phyloP scores from a whole-genome alignment of 2,113 vertebrate genomes.

The Charadrius vociferus region DNA sequence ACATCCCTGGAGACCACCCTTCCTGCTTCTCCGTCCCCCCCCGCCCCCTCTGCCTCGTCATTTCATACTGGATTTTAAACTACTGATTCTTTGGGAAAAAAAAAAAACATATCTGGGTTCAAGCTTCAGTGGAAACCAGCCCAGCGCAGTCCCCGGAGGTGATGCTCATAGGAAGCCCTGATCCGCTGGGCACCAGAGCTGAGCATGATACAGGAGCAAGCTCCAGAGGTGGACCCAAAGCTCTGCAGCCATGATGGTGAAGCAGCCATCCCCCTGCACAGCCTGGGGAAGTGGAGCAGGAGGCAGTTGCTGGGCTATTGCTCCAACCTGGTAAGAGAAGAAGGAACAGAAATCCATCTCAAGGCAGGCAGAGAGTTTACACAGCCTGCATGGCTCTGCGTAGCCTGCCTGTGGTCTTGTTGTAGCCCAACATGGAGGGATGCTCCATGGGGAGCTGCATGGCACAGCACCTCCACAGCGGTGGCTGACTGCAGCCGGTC shows the following conservation, averaged over 20 bases:
- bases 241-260: background rate
- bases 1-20: background rate
- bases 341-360: background rate
- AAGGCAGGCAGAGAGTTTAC: background rate
- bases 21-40: background rate
- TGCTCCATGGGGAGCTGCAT: too few relatives aligned
- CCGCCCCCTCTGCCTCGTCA: too few relatives aligned
- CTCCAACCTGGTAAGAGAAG: background rate
- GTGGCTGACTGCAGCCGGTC: too few relatives aligned
- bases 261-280: background rate
- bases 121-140: background rate
- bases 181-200: accelerated
- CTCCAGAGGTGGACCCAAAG: background rate
- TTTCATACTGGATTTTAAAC: background rate
- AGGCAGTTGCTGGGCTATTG: background rate
- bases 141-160: accelerated
- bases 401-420: too few relatives aligned
- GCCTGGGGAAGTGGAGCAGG: background rate
- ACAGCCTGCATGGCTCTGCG: too few relatives aligned
- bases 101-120: background rate
- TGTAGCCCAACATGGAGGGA: too few relatives aligned
- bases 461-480: too few relatives aligned
- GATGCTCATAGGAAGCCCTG: background rate
- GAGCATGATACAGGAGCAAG: background rate
- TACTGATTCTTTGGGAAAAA: background rate